Percentiles rank a stretch among this genome's conserved stretches.
Conservation (phyloP, 2,797 vertebrate species). For the Cercopithecus petaurista region DNA sequence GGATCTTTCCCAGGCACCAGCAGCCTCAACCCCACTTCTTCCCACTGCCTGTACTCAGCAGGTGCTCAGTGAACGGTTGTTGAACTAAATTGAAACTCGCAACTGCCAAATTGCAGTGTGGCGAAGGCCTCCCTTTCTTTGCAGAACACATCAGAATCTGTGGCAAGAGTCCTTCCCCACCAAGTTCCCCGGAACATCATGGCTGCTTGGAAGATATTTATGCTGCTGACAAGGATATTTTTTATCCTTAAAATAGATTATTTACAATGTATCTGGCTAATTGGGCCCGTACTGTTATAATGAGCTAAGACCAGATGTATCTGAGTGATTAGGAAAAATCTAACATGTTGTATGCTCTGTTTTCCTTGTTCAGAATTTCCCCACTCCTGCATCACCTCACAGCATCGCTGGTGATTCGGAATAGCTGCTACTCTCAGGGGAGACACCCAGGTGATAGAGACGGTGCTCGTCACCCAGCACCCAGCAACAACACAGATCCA, state of each 20-base stretch:
- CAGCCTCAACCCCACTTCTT: neutral
- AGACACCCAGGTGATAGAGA: neutral
- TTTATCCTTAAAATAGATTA: constrained; percentile 56
- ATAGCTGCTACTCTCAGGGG: accelerated
- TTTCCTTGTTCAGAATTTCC: neutral
- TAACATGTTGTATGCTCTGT: neutral
- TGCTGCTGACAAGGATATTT: neutral
- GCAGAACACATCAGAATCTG: neutral
- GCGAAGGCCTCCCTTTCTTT: neutral
- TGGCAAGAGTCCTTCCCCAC: neutral
- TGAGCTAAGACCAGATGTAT: constrained; percentile 69
- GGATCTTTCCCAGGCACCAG: neutral
- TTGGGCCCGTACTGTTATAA: constrained; percentile 68
- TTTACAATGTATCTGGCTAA: constrained; percentile 64
- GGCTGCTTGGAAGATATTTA: constrained; percentile 46
- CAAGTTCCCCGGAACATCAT: neutral
- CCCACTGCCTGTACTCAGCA: constrained; percentile 10
- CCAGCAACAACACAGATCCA: neutral
- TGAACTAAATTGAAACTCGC: constrained; percentile 51
- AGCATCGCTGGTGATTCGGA: neutral
- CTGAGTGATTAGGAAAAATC: constrained; percentile 51
- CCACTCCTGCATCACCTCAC: neutral
- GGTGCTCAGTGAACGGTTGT: neutral
- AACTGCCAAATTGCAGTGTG: neutral
- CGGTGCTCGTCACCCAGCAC: accelerated